Conservation (phyloP, 2,888 invertebrate species). For the Microctonus brassicae region DNA sequence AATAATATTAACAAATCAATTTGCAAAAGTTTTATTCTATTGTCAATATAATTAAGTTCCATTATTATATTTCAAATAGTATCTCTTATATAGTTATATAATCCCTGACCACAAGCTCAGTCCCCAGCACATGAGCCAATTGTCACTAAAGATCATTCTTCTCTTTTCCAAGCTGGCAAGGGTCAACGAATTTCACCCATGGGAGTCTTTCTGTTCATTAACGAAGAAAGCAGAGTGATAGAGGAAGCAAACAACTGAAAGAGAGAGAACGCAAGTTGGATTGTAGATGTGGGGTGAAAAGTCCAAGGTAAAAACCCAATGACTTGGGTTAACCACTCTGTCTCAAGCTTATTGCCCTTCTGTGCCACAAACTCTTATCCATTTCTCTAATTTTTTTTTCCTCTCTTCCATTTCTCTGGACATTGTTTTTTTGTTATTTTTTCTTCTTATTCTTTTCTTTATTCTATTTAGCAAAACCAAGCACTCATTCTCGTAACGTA, state of each 20-base stretch:
- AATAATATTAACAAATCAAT: not conserved
- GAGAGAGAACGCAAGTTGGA: constrained; percentile 5
- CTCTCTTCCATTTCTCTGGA: constrained; percentile 10
- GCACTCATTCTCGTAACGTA: constrained; percentile 20
- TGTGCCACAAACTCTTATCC: constrained; percentile 16
- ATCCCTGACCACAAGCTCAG: constrained; percentile 26
- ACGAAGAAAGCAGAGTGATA: constrained; percentile 34
- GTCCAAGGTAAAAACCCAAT: constrained; percentile 19
- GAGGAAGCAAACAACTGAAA: constrained; percentile 24
- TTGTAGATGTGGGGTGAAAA: constrained; percentile 12
- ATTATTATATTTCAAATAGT: constrained; percentile 5
- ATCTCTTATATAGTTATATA: constrained; percentile 11
- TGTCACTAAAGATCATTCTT: constrained; percentile 28
- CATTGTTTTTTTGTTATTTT: not conserved
- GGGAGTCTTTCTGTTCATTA: constrained; percentile 54
- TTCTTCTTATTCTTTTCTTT: not conserved
- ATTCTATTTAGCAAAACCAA: constrained; percentile 26
- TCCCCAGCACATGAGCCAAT: constrained; percentile 27
- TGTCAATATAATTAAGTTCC: not conserved
- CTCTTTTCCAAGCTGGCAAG: constrained; percentile 25
- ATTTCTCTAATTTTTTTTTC: constrained; percentile 24
- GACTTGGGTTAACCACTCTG: constrained; percentile 13
- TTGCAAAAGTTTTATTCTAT: not conserved
- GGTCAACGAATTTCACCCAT: constrained; percentile 37
- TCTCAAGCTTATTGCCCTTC: constrained; percentile 23